Base-by-base conservation (phyloP, 37 sponge, comb jelly and placozoan genomes). In the Aphrocallistes beatrix region DNA sequence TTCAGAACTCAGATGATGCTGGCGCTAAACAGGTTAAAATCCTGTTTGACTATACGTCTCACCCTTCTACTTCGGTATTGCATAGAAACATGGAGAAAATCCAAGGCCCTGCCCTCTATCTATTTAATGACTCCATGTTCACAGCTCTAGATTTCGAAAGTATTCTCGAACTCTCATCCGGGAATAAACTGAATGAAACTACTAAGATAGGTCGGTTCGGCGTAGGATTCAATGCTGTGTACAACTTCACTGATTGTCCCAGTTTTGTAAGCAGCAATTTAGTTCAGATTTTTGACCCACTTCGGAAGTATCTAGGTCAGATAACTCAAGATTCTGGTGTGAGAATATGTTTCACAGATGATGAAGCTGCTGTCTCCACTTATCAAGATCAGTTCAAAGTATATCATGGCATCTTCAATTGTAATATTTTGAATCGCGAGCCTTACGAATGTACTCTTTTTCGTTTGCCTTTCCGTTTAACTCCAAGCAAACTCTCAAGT, bases 221-320 rank as follows among this genome's bases (percentile, higher is more conserved):
- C 32, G 90, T 94, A 51, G 94, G 94, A 0, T 91, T 94, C 51
- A 94, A 94, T 91, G 91, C 89, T 0, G 92, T 89, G 1, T 94
- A 94, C 45, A 92, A 94, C 84, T 38, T 94, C 21, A 94, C 92
- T 49, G 94, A 94, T 40, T 89, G 90, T 40, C 92, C 94, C n/a
- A 89, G 48, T 13, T 90, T 91, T 42, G 50, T 94, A 0, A 60
- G 75, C n/a, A 13, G n/a, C 34, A 30, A 60, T 60, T 60, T 30
- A 6, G 75, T 60, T 60, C 75, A 60, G 21, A 60, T 60, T 25
- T 60, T 60, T 30, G 75, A 60, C 34, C 75, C 75, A 25, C 75
- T 60, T 32, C 75, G n/a, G 34, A 60, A 60, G 21, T 60, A 60
- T 30, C 28, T 60, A 25, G 75, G 75, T 60, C 8, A 60, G 8